Percentiles rank a stretch among this genome's conserved stretches.
Conservation (phyloP, 1,140 invertebrate species). For the Samia ricini region DNA sequence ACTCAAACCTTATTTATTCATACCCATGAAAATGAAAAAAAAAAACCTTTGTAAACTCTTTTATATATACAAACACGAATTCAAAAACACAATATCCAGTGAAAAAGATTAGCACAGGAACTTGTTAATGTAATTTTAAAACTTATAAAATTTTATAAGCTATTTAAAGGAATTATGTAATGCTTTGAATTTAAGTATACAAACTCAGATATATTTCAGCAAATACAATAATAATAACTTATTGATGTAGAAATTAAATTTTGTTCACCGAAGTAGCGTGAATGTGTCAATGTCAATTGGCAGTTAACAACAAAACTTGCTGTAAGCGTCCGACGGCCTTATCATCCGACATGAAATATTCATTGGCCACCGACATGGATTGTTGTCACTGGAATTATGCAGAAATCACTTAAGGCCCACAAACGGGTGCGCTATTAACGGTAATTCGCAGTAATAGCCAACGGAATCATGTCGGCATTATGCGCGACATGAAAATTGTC, state of each 20-base stretch:
- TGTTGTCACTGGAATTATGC: conserved; percentile 56
- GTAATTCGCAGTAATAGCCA: conserved; percentile 38
- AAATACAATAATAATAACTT: not conserved
- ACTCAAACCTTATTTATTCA: no score
- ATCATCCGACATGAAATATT: conserved; percentile 57
- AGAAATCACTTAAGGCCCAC: conserved; percentile 49
- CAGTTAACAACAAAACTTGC: conserved; percentile 32
- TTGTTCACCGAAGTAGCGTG: not conserved
- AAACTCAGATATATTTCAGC: no score
- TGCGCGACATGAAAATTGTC: not conserved
- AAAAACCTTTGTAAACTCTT: no score
- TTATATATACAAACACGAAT: no score
- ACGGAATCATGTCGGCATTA: conserved; percentile 1
- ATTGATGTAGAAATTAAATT: not conserved
- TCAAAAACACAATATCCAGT: no score
- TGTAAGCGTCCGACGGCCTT: conserved; percentile 42
- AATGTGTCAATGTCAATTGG: conserved; percentile 8
- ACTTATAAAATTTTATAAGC: no score
- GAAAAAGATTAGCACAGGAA: no score
- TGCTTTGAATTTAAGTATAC: no score
- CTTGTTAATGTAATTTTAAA: no score
- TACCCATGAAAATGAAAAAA: no score
- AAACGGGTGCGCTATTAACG: conserved; percentile 39
- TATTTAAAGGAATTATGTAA: no score
- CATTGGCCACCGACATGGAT: conserved; percentile 54